phyloP scores from a whole-genome alignment of 1,140 invertebrate genomes.

The Listronotus bonariensis region DNA sequence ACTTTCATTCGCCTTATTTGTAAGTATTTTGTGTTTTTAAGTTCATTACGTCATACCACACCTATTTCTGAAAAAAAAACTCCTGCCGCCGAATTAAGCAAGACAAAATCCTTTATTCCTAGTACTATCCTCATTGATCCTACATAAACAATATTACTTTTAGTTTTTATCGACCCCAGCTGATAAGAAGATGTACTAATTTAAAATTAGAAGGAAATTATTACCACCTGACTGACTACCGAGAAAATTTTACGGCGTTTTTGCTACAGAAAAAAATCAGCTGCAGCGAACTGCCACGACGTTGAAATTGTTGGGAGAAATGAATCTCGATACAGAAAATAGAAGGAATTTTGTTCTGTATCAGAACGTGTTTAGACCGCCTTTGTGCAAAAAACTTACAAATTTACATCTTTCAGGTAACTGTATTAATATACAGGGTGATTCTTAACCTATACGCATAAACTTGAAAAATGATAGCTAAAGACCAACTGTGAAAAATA shows the following conservation, averaged over 20 bases:
- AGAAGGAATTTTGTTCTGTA: conserved; percentile 60
- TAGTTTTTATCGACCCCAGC: background rate
- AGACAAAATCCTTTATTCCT: too few relatives aligned
- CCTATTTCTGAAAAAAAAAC: too few relatives aligned
- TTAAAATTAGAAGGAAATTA: conserved; percentile 61
- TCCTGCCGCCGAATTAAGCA: too few relatives aligned
- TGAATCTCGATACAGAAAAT: conserved; percentile 60
- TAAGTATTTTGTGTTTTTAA: too few relatives aligned
- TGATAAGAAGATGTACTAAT: conserved; percentile 41
- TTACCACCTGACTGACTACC: conserved; percentile 58
- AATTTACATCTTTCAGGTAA: conserved; percentile 62
- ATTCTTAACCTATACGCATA: too few relatives aligned
- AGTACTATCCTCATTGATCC: too few relatives aligned
- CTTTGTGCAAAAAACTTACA: conserved; percentile 54
- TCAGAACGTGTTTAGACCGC: conserved; percentile 44
- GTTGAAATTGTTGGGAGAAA: conserved; percentile 59
- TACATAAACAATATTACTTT: background rate
- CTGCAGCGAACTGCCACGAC: conserved; percentile 56
- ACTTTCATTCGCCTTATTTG: too few relatives aligned
- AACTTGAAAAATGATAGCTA: too few relatives aligned
- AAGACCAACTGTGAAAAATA: too few relatives aligned
- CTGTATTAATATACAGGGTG: too few relatives aligned
- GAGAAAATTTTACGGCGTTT: conserved; percentile 61
- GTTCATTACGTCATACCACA: too few relatives aligned
- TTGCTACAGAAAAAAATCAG: conserved; percentile 55